Evolutionary conservation across 2,888 invertebrate genomes (phyloP).

Genomic region (Anthophora plumipes): DNA sequence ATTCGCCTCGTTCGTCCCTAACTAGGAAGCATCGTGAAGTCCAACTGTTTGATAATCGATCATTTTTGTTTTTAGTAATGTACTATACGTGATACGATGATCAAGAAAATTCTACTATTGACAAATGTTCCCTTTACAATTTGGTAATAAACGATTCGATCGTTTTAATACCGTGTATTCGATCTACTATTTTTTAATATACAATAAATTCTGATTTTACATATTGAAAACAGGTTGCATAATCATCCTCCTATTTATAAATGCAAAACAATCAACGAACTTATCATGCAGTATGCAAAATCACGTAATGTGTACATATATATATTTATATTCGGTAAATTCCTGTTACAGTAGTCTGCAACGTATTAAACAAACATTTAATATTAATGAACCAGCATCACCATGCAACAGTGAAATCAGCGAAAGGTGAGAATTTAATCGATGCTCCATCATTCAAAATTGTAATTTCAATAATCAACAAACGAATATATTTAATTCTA

Average conservation of each 20-base stretch:
- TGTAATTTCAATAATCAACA: too few relatives aligned
- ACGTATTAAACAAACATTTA: not conserved
- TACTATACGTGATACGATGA: too few relatives aligned
- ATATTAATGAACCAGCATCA: not conserved
- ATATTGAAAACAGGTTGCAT: not conserved
- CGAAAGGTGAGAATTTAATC: not conserved
- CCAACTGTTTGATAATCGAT: too few relatives aligned
- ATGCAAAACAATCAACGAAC: not conserved
- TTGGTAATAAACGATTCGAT: too few relatives aligned
- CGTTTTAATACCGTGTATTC: too few relatives aligned
- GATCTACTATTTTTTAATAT: not conserved
- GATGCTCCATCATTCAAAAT: not conserved
- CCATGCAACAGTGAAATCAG: not conserved
- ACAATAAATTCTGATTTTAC: not conserved
- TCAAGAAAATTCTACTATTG: too few relatives aligned
- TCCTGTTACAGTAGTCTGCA: not conserved
- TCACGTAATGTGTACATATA: not conserved
- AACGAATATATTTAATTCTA: too few relatives aligned
- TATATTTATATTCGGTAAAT: not conserved
- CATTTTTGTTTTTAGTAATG: too few relatives aligned
- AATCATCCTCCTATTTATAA: not conserved
- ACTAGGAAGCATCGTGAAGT: too few relatives aligned
- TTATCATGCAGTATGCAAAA: not conserved
- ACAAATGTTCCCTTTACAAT: too few relatives aligned
- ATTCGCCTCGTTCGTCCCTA: too few relatives aligned